Conservation (phyloP, 2,888 invertebrate species). For the Strigamia crassipes region DNA sequence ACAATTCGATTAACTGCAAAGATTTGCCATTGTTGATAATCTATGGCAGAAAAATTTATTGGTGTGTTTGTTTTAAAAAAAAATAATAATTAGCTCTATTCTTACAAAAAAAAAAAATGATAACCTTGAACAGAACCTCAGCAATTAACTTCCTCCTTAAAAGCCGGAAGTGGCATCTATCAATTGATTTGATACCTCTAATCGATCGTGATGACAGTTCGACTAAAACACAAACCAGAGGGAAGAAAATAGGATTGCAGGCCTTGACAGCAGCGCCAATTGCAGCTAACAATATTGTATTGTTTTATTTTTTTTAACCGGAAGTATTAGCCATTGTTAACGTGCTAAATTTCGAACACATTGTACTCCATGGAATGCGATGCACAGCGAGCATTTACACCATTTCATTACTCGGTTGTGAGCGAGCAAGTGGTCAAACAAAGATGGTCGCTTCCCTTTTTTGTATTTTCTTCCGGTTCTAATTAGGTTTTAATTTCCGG, state of each 20-base stretch:
- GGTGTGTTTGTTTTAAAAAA: not conserved
- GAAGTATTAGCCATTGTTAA: too few relatives aligned
- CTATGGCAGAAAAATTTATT: not conserved
- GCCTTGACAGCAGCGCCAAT: not conserved
- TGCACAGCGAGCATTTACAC: too few relatives aligned
- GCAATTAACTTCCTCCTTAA: slow-evolving; percentile 1
- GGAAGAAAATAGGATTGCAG: not conserved
- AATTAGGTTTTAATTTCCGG: too few relatives aligned
- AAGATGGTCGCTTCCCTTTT: not conserved
- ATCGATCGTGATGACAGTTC: slow-evolving; percentile 27
- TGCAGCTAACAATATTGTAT: not conserved
- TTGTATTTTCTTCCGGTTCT: not conserved
- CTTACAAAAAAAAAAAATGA: not conserved
- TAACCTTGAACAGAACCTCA: not conserved
- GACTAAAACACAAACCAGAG: not conserved
- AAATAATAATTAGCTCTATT: not conserved
- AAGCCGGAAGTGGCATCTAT: slow-evolving; percentile 19
- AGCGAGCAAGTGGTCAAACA: not conserved
- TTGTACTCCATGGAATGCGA: too few relatives aligned
- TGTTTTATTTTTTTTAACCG: not conserved
- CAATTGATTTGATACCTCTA: not conserved
- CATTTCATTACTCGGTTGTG: not conserved
- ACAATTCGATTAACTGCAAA: too few relatives aligned
- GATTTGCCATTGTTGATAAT: not conserved
- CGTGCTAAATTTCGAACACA: slow-evolving; percentile 8